Evolutionary conservation across 2,888 invertebrate genomes (phyloP).

Genomic region (Ennomos fuscantarius): DNA sequence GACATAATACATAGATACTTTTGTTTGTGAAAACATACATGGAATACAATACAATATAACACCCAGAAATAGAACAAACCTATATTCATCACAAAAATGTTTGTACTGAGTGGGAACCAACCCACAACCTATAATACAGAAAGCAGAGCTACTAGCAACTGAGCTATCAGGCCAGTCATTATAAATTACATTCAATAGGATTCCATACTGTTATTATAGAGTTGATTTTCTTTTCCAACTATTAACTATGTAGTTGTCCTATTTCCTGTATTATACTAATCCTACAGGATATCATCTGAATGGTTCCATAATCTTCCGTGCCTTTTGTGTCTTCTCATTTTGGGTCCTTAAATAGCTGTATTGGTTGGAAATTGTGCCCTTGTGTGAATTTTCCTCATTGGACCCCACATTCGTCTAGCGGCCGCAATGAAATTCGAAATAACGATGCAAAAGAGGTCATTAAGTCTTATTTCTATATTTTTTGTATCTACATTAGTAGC

Average conservation of each 20-base stretch:
- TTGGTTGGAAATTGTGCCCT: constrained; percentile 30
- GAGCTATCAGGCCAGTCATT: no score
- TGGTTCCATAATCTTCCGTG: constrained; percentile 19
- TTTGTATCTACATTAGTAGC: no score
- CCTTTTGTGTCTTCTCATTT: constrained; percentile 20
- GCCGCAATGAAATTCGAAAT: constrained; percentile 17
- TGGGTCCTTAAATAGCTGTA: constrained; percentile 6
- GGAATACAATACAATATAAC: no score
- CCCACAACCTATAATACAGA: no score
- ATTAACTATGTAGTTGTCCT: background rate
- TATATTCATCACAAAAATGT: no score
- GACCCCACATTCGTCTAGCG: constrained; percentile 32
- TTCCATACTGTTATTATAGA: no score
- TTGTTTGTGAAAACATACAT: no score
- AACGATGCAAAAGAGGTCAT: constrained; percentile 3
- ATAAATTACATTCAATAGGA: no score
- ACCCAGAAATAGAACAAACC: no score
- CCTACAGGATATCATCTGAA: constrained; percentile 9
- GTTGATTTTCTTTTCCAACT: background rate
- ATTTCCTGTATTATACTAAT: constrained; percentile 6
- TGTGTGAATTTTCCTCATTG: constrained; percentile 27
- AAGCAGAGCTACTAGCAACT: no score
- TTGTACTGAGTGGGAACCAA: no score
- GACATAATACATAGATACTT: no score
- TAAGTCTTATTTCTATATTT: background rate